These are phyloP conservation scores for Macrostomum cliftonense DNA, from an alignment of 2,888 invertebrate species.

Conservation along the genomic window DNA sequence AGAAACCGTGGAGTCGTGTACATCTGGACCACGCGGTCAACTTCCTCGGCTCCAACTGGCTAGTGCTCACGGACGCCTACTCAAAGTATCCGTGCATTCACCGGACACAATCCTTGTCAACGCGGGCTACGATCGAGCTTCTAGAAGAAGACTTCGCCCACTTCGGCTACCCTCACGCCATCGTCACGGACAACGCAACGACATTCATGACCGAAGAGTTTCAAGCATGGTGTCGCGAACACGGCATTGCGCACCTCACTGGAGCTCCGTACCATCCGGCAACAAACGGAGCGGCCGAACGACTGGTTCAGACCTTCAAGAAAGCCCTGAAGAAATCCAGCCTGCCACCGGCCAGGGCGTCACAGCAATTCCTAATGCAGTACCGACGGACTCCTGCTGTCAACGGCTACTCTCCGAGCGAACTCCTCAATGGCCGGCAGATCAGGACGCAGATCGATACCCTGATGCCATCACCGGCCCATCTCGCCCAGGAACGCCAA, in stretches of 20 bases:
- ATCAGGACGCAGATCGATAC: conserved; percentile 3
- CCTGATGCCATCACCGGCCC: conserved; percentile 6
- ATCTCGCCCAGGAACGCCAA: conserved; percentile 1
- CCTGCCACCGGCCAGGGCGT: no score
- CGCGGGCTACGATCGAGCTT: conserved; percentile 19
- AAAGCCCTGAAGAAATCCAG: conserved; percentile 13
- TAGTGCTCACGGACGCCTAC: conserved; percentile 16
- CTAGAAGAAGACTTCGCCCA: conserved; percentile 12
- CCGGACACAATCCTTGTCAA: conserved; percentile 10
- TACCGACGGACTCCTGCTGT: background rate
- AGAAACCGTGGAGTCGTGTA: conserved; percentile 17
- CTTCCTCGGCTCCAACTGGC: conserved; percentile 12
- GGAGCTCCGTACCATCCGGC: conserved; percentile 16
- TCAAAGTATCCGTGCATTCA: conserved; percentile 16
- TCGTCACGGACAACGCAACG: conserved; percentile 12
- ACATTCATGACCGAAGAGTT: conserved; percentile 15
- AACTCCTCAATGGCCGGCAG: background rate
- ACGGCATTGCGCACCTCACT: conserved; percentile 13
- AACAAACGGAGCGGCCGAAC: conserved; percentile 14
- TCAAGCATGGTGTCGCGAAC: conserved; percentile 10
- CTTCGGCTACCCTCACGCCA: conserved; percentile 11
- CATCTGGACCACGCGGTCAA: conserved; percentile 20
- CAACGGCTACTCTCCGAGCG: background rate
- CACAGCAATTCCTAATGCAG: conserved; percentile 11
- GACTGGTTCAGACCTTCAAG: conserved; percentile 16